These are phyloP conservation scores for Sinocyclocheilus anshuiensis DNA, from an alignment of 2,113 vertebrate species.

Conservation along the genomic window DNA sequence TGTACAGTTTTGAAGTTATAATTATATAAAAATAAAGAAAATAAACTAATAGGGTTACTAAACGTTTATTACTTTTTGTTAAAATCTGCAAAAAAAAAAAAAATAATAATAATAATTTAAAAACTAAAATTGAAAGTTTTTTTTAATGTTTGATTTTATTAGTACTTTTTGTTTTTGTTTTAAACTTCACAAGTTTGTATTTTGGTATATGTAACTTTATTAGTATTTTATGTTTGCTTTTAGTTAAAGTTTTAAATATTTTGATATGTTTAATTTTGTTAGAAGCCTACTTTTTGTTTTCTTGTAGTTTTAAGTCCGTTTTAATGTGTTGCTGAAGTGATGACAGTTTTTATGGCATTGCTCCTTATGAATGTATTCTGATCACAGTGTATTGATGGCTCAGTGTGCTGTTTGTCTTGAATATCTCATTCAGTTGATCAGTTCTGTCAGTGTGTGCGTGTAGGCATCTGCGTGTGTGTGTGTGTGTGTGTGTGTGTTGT, in stretches of 20 bases:
- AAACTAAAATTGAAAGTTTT: too few species aligned
- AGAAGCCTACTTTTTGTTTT: background rate
- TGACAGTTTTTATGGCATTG: background rate
- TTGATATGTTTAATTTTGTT: background rate
- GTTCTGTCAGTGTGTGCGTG: background rate
- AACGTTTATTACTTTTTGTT: background rate
- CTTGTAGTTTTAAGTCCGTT: background rate
- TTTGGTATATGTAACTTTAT: too few species aligned
- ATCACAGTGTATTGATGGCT: conserved; percentile 3
- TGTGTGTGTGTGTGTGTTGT: background rate
- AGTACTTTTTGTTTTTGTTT: background rate
- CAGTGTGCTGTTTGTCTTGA: conserved; percentile 46
- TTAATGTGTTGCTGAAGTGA: background rate
- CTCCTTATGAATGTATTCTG: background rate
- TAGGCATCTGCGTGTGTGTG: background rate
- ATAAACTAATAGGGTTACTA: background rate
- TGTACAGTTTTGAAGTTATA: background rate
- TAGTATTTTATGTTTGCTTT: too few species aligned
- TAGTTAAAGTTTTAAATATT: background rate
- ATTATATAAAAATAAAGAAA: too few species aligned
- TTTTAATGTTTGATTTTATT: background rate
- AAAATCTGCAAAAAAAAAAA: background rate
- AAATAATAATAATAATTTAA: too few species aligned
- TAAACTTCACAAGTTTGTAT: background rate
- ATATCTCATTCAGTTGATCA: conserved; percentile 14